Percentiles rank a stretch among this genome's conserved stretches.
These are phyloP conservation scores for Syngnathus rostellatus DNA, from an alignment of 2,797 vertebrate genomes.

Conservation along the genomic window DNA sequence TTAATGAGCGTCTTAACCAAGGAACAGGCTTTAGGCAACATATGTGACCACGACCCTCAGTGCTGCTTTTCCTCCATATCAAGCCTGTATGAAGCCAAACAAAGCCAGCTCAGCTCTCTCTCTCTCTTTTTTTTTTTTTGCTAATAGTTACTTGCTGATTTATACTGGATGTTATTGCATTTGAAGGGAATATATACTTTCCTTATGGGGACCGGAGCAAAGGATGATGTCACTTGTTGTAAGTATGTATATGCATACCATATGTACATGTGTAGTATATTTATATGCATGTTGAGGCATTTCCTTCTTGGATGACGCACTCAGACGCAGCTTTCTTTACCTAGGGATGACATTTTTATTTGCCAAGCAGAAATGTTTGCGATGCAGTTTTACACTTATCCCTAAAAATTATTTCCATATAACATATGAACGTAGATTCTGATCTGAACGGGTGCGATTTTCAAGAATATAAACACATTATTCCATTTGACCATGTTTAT, in stretches of 20 bases:
- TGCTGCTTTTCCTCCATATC: constrained; percentile 31
- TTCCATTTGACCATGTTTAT: background rate
- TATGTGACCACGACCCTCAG: constrained; percentile 58
- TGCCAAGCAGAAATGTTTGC: too few relatives aligned
- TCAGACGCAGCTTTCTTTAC: too few relatives aligned
- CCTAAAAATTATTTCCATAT: constrained; percentile 3
- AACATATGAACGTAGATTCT: background rate
- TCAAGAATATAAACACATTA: background rate
- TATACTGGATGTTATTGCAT: constrained; percentile 42
- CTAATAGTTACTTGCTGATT: constrained; percentile 8
- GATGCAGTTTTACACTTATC: background rate
- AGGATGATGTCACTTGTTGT: constrained; percentile 32
- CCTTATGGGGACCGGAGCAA: constrained; percentile 35
- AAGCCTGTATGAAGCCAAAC: constrained; percentile 24
- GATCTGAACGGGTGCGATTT: background rate
- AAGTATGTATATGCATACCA: background rate
- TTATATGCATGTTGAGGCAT: too few relatives aligned
- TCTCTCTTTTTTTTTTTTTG: constrained; percentile 7
- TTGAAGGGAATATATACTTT: constrained; percentile 30
- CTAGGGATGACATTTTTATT: too few relatives aligned
- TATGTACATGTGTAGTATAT: background rate
- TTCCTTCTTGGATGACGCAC: background rate
- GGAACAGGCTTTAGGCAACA: constrained; percentile 68
- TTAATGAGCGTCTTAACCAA: constrained; percentile 76
- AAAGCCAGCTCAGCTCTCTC: constrained; percentile 13